Evolutionary conservation across 2,113 vertebrate species (phyloP).

Genomic region (Carlito syrichta): DNA sequence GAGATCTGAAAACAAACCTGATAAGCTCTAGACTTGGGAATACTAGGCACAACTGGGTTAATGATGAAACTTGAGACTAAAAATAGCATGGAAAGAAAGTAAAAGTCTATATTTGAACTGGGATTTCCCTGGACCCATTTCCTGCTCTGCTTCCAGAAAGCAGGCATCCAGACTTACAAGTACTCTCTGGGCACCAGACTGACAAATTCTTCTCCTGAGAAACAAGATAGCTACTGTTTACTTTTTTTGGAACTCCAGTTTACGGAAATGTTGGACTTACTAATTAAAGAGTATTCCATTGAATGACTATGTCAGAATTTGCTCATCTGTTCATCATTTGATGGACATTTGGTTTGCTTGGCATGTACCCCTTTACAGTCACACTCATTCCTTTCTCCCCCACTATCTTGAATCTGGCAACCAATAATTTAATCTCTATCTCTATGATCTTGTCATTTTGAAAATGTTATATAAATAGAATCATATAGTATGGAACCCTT

Average conservation of each 20-base stretch:
- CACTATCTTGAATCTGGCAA: not conserved
- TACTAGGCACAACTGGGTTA: not conserved
- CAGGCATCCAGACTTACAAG: not conserved
- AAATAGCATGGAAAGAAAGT: not conserved
- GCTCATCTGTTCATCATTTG: not conserved
- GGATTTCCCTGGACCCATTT: not conserved
- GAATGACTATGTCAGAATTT: not conserved
- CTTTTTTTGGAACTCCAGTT: slow-evolving; percentile 8
- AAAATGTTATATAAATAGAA: not conserved
- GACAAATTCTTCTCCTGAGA: slow-evolving; percentile 21
- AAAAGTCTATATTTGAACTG: not conserved
- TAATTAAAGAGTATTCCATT: not conserved
- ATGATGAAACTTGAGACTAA: not conserved
- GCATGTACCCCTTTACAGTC: not conserved
- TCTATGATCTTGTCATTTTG: not conserved
- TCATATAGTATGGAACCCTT: not conserved
- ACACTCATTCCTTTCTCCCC: not conserved
- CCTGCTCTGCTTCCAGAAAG: not conserved
- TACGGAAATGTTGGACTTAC: not conserved
- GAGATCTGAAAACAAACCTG: not conserved
- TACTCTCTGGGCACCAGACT: not conserved
- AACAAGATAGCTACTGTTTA: not conserved
- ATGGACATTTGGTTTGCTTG: not conserved
- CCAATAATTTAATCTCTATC: not conserved
- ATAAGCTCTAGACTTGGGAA: not conserved